Evolutionary conservation across 2,113 vertebrate species (phyloP).

Genomic region (Rousettus leschenaultii): DNA sequence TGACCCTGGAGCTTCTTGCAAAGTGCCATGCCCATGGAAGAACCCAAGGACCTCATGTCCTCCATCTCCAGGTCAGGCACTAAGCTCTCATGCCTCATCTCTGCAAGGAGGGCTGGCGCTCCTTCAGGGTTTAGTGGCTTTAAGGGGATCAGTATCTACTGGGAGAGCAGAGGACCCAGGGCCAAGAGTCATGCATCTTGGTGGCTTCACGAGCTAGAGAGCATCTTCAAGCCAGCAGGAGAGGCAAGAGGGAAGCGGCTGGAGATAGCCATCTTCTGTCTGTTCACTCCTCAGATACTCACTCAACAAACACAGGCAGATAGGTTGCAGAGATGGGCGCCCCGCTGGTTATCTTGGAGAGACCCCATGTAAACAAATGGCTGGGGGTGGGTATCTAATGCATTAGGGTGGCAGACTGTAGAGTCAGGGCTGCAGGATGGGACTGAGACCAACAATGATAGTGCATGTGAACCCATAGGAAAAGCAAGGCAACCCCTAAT

Average conservation of each 20-base stretch:
- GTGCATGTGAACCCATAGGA: neutral
- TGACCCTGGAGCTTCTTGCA: neutral
- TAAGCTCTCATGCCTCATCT: neutral
- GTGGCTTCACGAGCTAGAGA: neutral
- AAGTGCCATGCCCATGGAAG: neutral
- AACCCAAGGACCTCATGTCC: neutral
- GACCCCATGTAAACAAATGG: neutral
- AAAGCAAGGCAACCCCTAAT: neutral
- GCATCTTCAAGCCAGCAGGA: neutral
- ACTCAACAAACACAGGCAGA: neutral
- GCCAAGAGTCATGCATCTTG: neutral
- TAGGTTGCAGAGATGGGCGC: neutral
- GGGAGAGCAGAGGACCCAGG: neutral
- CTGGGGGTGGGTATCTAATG: neutral
- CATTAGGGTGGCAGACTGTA: neutral
- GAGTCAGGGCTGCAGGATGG: neutral
- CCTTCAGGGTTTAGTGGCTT: neutral
- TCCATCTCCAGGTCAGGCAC: neutral
- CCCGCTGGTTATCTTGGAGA: neutral
- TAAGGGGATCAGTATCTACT: neutral
- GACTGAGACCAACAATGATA: neutral
- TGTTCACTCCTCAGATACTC: neutral
- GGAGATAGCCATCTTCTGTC: neutral
- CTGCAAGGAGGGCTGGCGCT: neutral
- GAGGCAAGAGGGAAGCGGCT: neutral